A percentile compares a stretch with the other conserved stretches of the same genome.
Conservation (phyloP, 1,140 invertebrate genomes). For the Phymorhynchus buccinoides region DNA sequence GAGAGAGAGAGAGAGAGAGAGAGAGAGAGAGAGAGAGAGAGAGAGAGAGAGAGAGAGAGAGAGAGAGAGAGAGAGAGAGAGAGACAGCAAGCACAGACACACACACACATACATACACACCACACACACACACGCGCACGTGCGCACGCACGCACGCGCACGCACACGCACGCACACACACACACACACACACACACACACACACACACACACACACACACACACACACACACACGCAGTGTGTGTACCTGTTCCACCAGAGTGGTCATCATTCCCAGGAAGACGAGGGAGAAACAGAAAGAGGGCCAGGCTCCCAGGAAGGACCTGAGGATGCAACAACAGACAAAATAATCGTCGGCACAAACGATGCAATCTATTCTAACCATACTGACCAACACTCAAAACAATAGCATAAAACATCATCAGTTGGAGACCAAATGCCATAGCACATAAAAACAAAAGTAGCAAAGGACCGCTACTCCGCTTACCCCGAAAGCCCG, state of each 20-base stretch:
- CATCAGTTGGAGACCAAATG: no score
- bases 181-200: neutral
- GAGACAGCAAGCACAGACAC: neutral
- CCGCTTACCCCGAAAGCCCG: no score
- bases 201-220: neutral
- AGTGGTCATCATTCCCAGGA: neutral
- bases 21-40: conserved; percentile 20
- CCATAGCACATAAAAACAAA: no score
- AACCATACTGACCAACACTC: no score
- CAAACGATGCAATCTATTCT: no score
- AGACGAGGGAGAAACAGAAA: neutral
- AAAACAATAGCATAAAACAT: no score
- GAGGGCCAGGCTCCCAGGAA: neutral
- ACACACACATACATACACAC: conserved; percentile 6
- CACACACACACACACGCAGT: no score
- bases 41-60: neutral
- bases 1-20: conserved; percentile 17
- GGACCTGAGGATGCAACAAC: neutral
- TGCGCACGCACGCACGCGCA: neutral
- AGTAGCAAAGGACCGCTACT: no score
- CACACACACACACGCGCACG: neutral
- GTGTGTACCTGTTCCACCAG: neutral
- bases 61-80: neutral
- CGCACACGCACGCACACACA: neutral
- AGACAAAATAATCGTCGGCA: no score